phyloP scores from a whole-genome alignment of 1,140 invertebrate genomes.

The Andricus grossulariae region DNA sequence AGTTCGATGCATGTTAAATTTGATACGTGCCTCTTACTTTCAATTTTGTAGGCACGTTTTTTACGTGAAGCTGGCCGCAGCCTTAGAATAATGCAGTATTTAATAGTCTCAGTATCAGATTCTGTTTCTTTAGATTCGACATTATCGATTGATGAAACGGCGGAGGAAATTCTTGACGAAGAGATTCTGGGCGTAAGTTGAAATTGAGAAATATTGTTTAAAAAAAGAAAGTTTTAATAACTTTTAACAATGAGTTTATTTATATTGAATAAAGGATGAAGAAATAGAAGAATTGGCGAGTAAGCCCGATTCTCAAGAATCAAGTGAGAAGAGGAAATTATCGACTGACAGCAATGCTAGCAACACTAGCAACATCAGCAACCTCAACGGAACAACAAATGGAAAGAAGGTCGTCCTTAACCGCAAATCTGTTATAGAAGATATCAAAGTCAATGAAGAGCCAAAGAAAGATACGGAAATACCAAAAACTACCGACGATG shows the following conservation, averaged over 20 bases:
- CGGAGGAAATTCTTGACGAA: slow-evolving; percentile 75
- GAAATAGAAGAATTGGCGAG: slow-evolving; percentile 70
- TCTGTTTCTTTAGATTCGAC: slow-evolving; percentile 61
- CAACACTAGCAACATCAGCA: not conserved
- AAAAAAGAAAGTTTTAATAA: slow-evolving; percentile 25
- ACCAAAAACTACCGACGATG: slow-evolving; percentile 44
- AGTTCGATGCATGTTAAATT: too few species aligned
- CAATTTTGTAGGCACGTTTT: too few species aligned
- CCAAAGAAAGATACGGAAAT: slow-evolving; percentile 53
- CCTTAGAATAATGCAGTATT: slow-evolving; percentile 37
- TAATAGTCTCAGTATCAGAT: slow-evolving; percentile 1
- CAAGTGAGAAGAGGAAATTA: slow-evolving; percentile 65
- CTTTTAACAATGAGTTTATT: slow-evolving; percentile 24
- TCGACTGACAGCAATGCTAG: slow-evolving; percentile 62
- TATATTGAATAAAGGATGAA: slow-evolving; percentile 63
- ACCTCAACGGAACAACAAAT: slow-evolving; percentile 36
- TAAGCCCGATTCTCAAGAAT: slow-evolving; percentile 68
- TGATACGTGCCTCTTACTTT: too few species aligned
- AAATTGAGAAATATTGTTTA: slow-evolving; percentile 21
- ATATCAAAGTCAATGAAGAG: slow-evolving; percentile 63
- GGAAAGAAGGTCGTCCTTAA: slow-evolving; percentile 82
- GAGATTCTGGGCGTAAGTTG: slow-evolving; percentile 74
- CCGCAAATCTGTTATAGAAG: slow-evolving; percentile 78
- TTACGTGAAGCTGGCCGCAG: too few species aligned
- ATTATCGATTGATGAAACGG: slow-evolving; percentile 70